Conservation (phyloP, 2,113 vertebrate genomes). For the Eurystomus gularis region DNA sequence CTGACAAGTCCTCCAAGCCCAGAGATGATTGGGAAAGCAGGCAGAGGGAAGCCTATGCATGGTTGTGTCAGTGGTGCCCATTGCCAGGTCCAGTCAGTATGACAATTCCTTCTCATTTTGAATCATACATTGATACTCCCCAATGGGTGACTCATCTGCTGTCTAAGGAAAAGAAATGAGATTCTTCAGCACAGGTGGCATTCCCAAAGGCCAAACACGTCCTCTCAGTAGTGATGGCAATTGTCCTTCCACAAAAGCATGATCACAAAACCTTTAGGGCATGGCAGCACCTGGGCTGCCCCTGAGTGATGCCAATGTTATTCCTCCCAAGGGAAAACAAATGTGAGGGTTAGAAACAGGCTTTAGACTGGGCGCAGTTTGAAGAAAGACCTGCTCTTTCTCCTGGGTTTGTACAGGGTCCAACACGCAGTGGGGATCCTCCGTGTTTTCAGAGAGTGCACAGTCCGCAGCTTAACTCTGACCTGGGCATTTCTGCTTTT, state of each 20-base stretch:
- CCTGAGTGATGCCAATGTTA: not conserved
- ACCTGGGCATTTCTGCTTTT: not conserved
- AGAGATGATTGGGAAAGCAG: not conserved
- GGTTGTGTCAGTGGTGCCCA: not conserved
- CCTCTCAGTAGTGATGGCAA: not conserved
- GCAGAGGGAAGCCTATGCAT: not conserved
- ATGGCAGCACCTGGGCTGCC: not conserved
- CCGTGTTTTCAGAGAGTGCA: not conserved
- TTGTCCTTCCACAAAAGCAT: not conserved
- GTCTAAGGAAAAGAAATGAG: not conserved
- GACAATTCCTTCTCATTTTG: not conserved
- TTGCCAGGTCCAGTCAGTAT: not conserved
- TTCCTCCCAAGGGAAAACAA: not conserved
- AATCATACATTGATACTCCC: not conserved
- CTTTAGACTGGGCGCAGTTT: not conserved
- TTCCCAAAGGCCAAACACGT: not conserved
- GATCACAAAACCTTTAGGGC: not conserved
- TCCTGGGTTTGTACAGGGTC: not conserved
- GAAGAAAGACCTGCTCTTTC: not conserved
- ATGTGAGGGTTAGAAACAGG: not conserved
- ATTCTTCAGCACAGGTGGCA: not conserved
- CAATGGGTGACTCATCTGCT: not conserved
- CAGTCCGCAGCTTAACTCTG: not conserved
- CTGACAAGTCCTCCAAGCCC: not conserved
- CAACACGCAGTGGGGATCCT: not conserved